Evolutionary conservation across 2,888 invertebrate species (phyloP), one percentile per base, ranked within the genome.

Genomic region (Eupsilia transversa): DNA sequence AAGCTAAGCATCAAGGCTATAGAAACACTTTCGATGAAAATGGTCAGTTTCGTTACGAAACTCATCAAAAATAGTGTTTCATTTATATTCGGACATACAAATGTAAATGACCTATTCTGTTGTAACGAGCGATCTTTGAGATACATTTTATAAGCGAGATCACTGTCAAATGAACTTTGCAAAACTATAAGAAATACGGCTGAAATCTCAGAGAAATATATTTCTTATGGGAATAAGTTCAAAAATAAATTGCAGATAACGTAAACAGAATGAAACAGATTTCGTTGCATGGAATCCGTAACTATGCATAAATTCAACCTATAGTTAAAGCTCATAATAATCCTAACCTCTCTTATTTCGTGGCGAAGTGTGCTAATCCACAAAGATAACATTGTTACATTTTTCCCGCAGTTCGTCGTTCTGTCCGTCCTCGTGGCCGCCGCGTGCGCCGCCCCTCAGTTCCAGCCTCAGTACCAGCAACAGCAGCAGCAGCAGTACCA

Each of bases 381-480:
- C 54, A 46, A 35, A 66, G 57, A 57, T 64, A 59, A 71, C 56
- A 78, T 65, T 61, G 60, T 80, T 70, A 1, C n/a, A 33, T 79
- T 74, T 84, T 73, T 76, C 82, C 91, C 89, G 30, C 92, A 96
- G 96, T 92, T 96, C 82, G 86, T 95, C 80, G 93, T 93, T 60
- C 78, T 96, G 30, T 94, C 94, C 41, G 93, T 92, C 74, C 87
- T 96, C 20, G 91, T 94, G 78, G 96, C 94, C 20, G 77, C 94
- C n/a, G 92, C 94, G 41, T 92, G 86, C 80, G 94, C 94, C 33
- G 95, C 95, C 7, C 95, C 95, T 1, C 95, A 94, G 74, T 92
- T 89, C 84, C 74, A 77, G 38, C 72, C 88, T 85, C 91, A 93
- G 69, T 90, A 92, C 76, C 89, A 89, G 38, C 84, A 69, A n/a